Evolutionary conservation across 1,140 invertebrate genomes (phyloP).

Genomic region (Linepithema humile): DNA sequence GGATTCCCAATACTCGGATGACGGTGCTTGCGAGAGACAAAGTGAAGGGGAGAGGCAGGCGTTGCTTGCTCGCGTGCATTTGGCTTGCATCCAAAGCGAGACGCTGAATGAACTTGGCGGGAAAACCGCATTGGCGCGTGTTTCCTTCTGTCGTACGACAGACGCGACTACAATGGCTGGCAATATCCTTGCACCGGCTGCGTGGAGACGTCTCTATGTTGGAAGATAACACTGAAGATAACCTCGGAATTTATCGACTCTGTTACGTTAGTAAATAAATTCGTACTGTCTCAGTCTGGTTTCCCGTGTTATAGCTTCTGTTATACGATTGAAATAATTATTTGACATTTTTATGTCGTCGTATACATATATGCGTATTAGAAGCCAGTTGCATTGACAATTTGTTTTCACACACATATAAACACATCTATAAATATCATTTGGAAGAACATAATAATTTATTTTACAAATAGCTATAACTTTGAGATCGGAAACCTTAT

Average conservation of each 20-base stretch:
- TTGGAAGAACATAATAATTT: not conserved
- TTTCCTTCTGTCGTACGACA: slow-evolving; percentile 68
- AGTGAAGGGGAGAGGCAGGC: not conserved
- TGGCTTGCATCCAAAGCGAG: slow-evolving; percentile 81
- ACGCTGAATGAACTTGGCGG: slow-evolving; percentile 82
- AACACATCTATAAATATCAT: not conserved
- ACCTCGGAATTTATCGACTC: slow-evolving; percentile 53
- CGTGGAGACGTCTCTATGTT: slow-evolving; percentile 40
- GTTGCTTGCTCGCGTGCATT: slow-evolving; percentile 72
- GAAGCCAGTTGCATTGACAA: not conserved
- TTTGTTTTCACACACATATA: not conserved
- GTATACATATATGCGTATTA: not conserved
- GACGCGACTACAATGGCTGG: slow-evolving; percentile 59
- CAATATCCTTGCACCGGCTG: slow-evolving; percentile 58
- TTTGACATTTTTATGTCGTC: not conserved
- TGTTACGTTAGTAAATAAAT: slow-evolving; percentile 27
- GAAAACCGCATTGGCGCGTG: slow-evolving; percentile 76
- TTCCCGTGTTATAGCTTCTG: not conserved
- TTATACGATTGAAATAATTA: not conserved
- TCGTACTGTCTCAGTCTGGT: not conserved
- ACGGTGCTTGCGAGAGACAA: slow-evolving; percentile 39
- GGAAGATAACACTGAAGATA: slow-evolving; percentile 51
- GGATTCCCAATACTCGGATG: slow-evolving; percentile 55
- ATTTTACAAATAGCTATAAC: not conserved
- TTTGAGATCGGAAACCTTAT: not conserved